phyloP scores from a whole-genome alignment of 30 jellyfish, hydroid and myxozoan genomes.

The Pelagia noctiluca region DNA sequence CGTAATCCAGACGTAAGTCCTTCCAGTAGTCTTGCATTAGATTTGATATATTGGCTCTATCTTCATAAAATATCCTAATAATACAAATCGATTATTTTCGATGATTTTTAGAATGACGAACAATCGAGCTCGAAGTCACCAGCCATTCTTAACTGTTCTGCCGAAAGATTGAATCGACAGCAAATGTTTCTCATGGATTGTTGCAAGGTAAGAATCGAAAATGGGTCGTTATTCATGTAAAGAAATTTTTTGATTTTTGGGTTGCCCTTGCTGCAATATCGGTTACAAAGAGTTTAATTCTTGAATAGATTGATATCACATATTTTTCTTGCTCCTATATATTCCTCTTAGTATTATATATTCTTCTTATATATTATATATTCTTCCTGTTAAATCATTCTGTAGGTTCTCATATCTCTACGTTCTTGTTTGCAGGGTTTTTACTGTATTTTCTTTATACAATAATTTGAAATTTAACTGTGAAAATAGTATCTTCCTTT shows the following conservation, averaged over 20 bases:
- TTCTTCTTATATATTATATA: slow-evolving; percentile 12
- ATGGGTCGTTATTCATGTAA: too few relatives aligned
- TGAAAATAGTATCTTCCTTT: too few relatives aligned
- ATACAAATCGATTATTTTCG: not conserved
- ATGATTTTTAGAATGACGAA: not conserved
- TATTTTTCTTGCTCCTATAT: not conserved
- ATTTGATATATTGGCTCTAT: too few relatives aligned
- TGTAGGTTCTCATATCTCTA: too few relatives aligned
- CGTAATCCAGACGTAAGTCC: too few relatives aligned
- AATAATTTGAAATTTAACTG: too few relatives aligned
- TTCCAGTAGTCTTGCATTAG: too few relatives aligned
- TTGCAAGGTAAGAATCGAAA: slow-evolving; percentile 92
- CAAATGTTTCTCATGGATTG: slow-evolving; percentile 87
- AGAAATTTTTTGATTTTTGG: not conserved
- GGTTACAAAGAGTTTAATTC: not conserved
- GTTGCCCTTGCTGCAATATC: not conserved
- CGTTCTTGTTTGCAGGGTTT: too few relatives aligned
- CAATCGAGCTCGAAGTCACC: slow-evolving; percentile 10
- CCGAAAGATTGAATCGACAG: slow-evolving; percentile 80
- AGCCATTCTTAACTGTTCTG: slow-evolving; percentile 83
- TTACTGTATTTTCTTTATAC: too few relatives aligned
- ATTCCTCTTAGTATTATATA: not conserved
- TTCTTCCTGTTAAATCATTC: too few relatives aligned
- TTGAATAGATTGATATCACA: not conserved
- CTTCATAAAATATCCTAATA: too few relatives aligned